These are phyloP conservation scores for Ischnura elegans DNA, from an alignment of 2,888 invertebrate species.

Conservation along the genomic window DNA sequence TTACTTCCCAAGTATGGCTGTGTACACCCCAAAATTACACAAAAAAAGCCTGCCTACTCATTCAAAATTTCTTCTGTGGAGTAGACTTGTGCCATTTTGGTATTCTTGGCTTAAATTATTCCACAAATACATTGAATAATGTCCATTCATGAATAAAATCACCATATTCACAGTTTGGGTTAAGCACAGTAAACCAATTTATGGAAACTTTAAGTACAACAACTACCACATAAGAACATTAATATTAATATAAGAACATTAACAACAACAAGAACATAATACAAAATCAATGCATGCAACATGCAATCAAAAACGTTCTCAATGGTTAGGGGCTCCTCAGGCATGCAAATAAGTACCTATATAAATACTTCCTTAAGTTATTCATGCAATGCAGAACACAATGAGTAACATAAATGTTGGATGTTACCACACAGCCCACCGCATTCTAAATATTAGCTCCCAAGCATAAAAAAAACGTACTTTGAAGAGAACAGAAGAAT, in stretches of 20 bases:
- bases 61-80: too few species aligned
- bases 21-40: too few species aligned
- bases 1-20: too few species aligned
- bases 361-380: not conserved
- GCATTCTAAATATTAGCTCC: not conserved
- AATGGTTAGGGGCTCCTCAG: conserved; percentile 62
- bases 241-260: not conserved
- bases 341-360: not conserved
- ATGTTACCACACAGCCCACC: not conserved
- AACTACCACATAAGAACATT: not conserved
- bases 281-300: conserved; percentile 24
- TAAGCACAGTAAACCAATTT: not conserved
- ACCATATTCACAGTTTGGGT: not conserved
- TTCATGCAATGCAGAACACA: conserved; percentile 56
- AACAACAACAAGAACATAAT: too few species aligned
- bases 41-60: too few species aligned
- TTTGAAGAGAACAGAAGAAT: not conserved
- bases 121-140: not conserved
- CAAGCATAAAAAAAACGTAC: not conserved
- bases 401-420: not conserved
- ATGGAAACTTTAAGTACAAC: not conserved
- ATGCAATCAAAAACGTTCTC: not conserved
- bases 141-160: not conserved
- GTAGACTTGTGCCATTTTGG: too few species aligned
- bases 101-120: too few species aligned